phyloP scores from a whole-genome alignment of 2,888 invertebrate genomes.

The Eugnorisma glareosa region DNA sequence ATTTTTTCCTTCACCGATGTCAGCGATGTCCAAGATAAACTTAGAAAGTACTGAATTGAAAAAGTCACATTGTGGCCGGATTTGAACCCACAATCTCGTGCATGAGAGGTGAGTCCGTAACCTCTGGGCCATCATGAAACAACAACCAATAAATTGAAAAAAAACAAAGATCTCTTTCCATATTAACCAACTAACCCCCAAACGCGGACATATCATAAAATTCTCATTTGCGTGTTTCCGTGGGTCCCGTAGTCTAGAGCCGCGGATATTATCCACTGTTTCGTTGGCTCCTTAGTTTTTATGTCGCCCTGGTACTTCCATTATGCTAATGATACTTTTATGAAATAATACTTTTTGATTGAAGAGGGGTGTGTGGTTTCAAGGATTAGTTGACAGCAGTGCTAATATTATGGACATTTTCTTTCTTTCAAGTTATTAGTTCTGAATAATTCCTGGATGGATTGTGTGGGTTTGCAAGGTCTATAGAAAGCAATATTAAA shows the following conservation, averaged over 20 bases:
- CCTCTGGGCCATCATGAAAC: neutral
- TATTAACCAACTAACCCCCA: constrained; percentile 33
- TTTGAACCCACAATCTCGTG: neutral
- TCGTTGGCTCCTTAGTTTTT: constrained; percentile 63
- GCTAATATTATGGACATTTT: neutral
- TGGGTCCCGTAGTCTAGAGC: constrained; percentile 53
- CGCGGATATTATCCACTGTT: constrained; percentile 65
- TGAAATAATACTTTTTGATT: constrained; percentile 55
- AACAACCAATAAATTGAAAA: neutral
- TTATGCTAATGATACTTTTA: constrained; percentile 66
- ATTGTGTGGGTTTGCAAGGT: no score
- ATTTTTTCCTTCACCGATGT: neutral
- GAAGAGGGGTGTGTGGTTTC: constrained; percentile 27
- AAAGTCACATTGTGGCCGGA: neutral
- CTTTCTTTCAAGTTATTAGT: neutral
- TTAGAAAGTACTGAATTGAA: neutral
- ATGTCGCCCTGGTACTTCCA: constrained; percentile 32
- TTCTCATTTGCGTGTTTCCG: constrained; percentile 76
- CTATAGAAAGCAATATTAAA: no score
- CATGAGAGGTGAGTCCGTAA: neutral
- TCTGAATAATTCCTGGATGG: neutral
- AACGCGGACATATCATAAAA: constrained; percentile 79
- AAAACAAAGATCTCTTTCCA: constrained; percentile 34
- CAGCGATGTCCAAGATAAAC: neutral
- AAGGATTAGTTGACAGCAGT: constrained; percentile 7